Base-by-base conservation (phyloP, 2,888 invertebrate species). In the Endotricha flammealis region DNA sequence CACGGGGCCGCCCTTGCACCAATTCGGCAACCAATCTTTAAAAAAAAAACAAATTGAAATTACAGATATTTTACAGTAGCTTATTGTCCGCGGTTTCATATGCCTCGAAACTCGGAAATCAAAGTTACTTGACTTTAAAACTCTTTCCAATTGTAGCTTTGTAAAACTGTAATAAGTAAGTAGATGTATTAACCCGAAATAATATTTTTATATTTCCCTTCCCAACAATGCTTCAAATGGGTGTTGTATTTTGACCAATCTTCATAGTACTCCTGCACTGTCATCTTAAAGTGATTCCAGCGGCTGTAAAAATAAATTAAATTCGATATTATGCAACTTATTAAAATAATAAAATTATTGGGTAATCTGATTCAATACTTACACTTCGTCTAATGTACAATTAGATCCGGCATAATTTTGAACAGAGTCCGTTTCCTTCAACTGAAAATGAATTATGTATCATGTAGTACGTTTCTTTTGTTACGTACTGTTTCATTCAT, bases 221-320 rank as follows among this genome's bases (percentile, higher is more conserved):
- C 75, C 80, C 77, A 83, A 41, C 53, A 69, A n/a, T 59, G 39
- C 38, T 71, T 72, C 31, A 83, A 55, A 48, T 75, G 65, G 20
- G 42, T 50, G 27, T 78, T 76, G 45, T 80, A 83, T 35, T 68
- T 75, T 2, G 37, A 39, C 83, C 83, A 85, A 38, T 81, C 80
- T 1, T 65, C 58, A 0, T 57, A 46, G 48, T 65, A 64, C 36
- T 70, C 69, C 29, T 66, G 48, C 1, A 82, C 59, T 51, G 73
- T 77, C 16, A 32, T 50, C 43, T 71, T 78, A 28, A 79, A 73
- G 50, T 72, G 53, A 24, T 42, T 54, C 82, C 80, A 80, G 7
- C 71, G 70, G 32, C 83, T 85, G 39, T 22, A 31, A 14, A 32
- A 35, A 25, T 12, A 35, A 27, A n/a, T n/a, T n/a, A n/a, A n/a